phyloP scores from a whole-genome alignment of 2,888 invertebrate species.

The Mechanitis messenoides region DNA sequence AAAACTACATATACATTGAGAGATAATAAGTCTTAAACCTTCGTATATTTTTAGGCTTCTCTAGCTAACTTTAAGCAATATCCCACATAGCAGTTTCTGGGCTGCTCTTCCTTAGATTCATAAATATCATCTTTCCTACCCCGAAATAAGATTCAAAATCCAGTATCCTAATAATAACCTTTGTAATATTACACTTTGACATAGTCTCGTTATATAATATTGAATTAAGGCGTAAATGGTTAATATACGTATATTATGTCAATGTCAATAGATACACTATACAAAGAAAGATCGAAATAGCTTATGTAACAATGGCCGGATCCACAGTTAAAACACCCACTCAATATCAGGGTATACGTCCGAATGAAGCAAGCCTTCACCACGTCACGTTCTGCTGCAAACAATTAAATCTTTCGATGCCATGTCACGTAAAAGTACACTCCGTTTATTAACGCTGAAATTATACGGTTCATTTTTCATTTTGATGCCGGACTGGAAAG shows the following conservation, averaged over 20 bases:
- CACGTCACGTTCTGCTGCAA: slow-evolving; percentile 27
- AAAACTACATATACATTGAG: slow-evolving; percentile 17
- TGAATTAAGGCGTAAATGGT: too few relatives aligned
- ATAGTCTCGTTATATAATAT: too few relatives aligned
- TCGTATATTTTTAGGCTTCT: slow-evolving; percentile 37
- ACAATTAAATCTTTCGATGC: slow-evolving; percentile 28
- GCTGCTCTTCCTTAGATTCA: slow-evolving; percentile 19
- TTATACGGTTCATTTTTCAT: slow-evolving; percentile 9
- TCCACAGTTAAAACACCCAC: not conserved
- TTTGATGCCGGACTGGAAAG: not conserved
- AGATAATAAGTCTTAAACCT: slow-evolving; percentile 24
- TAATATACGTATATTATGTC: too few relatives aligned
- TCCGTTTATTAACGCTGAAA: slow-evolving; percentile 19
- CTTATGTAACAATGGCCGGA: slow-evolving; percentile 3
- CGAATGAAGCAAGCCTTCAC: slow-evolving; percentile 37
- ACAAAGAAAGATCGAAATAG: slow-evolving; percentile 3
- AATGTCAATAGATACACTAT: not conserved
- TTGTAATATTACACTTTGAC: too few relatives aligned
- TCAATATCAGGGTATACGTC: slow-evolving; percentile 5
- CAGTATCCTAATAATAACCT: too few relatives aligned
- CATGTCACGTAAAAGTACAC: slow-evolving; percentile 14
- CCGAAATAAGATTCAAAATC: not conserved
- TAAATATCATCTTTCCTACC: slow-evolving; percentile 11
- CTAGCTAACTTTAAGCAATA: slow-evolving; percentile 33
- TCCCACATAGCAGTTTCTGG: slow-evolving; percentile 25